These are phyloP conservation scores for Sakesphorus luctuosus DNA, from an alignment of 2,113 vertebrate genomes.

Conservation along the genomic window DNA sequence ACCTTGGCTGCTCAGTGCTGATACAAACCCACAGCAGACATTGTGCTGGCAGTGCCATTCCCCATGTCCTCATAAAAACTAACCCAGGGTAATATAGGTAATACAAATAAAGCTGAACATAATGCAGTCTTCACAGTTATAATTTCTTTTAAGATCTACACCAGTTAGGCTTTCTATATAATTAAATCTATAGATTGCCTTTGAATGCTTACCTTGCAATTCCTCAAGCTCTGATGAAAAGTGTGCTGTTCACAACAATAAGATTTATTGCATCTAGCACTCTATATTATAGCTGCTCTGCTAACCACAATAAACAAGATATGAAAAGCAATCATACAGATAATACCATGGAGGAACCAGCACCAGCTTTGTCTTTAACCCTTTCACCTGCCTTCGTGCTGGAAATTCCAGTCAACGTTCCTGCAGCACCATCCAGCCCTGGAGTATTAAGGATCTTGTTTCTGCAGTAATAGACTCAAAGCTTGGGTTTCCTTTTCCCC, in stretches of 20 bases:
- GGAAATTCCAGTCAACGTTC: neutral
- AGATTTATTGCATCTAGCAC: slow-evolving; percentile 73
- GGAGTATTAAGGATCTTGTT: neutral
- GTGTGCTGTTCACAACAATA: slow-evolving; percentile 8
- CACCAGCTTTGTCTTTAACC: slow-evolving; percentile 42
- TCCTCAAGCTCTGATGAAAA: slow-evolving; percentile 55
- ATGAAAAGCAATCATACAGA: slow-evolving; percentile 73
- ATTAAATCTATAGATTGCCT: slow-evolving; percentile 62
- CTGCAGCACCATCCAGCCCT: neutral
- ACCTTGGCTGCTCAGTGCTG: neutral
- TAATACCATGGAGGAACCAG: slow-evolving; percentile 44
- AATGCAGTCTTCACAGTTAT: neutral
- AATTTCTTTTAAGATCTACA: slow-evolving; percentile 34
- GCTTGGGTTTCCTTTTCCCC: neutral
- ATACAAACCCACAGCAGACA: neutral
- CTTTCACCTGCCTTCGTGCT: slow-evolving; percentile 25
- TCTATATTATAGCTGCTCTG: slow-evolving; percentile 62
- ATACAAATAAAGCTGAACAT: slow-evolving; percentile 1
- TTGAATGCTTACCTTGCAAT: slow-evolving; percentile 66
- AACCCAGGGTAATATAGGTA: neutral
- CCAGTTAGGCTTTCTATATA: slow-evolving; percentile 27
- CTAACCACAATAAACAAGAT: slow-evolving; percentile 73
- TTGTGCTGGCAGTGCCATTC: neutral
- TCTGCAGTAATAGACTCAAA: neutral
- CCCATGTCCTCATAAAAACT: neutral